These are phyloP conservation scores for Thecocarcelia acutangulata DNA, from an alignment of 2,888 invertebrate species.

Conservation along the genomic window DNA sequence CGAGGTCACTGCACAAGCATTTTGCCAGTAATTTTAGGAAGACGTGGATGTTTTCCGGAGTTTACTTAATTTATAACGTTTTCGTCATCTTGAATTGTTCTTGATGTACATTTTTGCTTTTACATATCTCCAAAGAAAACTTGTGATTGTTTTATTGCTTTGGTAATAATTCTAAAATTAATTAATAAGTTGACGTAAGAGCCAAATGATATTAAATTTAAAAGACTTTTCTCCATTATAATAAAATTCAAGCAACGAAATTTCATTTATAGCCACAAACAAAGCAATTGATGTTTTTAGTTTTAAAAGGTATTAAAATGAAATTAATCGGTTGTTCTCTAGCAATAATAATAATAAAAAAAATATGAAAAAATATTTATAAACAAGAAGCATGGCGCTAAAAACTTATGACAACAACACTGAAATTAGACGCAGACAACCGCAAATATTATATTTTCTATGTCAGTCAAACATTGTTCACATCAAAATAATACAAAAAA, in stretches of 20 bases:
- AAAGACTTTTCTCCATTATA: conserved; percentile 5
- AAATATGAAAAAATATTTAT: not conserved
- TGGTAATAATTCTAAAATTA: too few relatives aligned
- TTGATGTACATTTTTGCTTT: too few relatives aligned
- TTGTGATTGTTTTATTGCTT: too few relatives aligned
- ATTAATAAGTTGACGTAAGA: too few relatives aligned
- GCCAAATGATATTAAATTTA: not conserved
- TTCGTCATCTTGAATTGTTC: too few relatives aligned
- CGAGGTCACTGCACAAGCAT: too few relatives aligned
- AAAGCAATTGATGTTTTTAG: conserved; percentile 2
- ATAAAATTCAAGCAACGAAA: not conserved
- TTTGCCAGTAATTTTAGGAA: too few relatives aligned
- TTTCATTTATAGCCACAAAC: conserved; percentile 15
- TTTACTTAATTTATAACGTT: too few relatives aligned
- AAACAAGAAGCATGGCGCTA: conserved; percentile 35
- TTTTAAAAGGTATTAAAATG: not conserved
- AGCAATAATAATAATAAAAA: not conserved
- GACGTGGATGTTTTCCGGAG: too few relatives aligned
- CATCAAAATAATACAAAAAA: conserved; percentile 27
- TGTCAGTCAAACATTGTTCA: conserved; percentile 63
- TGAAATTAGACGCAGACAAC: conserved; percentile 28
- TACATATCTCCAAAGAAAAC: too few relatives aligned
- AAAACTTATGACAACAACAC: not conserved
- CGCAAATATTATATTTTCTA: conserved; percentile 58
- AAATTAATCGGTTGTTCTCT: conserved; percentile 3